Evolutionary conservation across 2,113 vertebrate genomes (phyloP), one percentile per base, ranked within the genome.

Genomic region (Hippocampus zosterae): DNA sequence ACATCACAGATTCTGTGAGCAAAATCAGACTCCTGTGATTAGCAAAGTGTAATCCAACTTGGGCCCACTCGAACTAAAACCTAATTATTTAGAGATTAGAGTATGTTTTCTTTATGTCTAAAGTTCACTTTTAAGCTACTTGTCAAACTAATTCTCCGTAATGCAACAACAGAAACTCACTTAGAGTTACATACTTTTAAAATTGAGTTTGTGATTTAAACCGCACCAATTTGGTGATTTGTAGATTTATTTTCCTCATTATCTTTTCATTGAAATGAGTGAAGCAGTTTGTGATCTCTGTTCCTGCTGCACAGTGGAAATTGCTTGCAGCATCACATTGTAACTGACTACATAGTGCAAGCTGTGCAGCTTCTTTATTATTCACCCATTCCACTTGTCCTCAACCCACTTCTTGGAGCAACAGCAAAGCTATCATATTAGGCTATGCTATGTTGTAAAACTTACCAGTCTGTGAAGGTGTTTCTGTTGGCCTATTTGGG

Each of bases 401-500:
- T 37, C 48, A 60, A 41, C 16, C 18, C 33, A 60, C 41, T 69
- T 65, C 57, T 78, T 42, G n/a, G 40, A 71, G 25, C 16, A 59
- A 76, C 65, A 64, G 76, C 41, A 41, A 67, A 76, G 66, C 42
- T 29, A 27, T 69, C 57, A 65, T 10, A 71, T 40, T 50, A 19
- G 16, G 59, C 8, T 37, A 29, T 1, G 59, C 25, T 37, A 7
- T 66, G 12, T 12, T 42, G 9, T 18, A 7, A 77, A 67, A 83
- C 91, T 92, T 89, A 98, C 96, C 97, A 74, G 94, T 95, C 55
- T 94, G 94, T 16, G 90, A 92, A 85, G 90, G 86, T 62, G 92
- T 92, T 63, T 96, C 93, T 81, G 92, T 86, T 82, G 91, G 93
- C 88, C 89, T 94, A 81, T 88, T 67, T 65, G 18, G 65, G 85